Base-by-base conservation (phyloP, 2,888 invertebrate genomes). In the Stenolophus ochropezus region DNA sequence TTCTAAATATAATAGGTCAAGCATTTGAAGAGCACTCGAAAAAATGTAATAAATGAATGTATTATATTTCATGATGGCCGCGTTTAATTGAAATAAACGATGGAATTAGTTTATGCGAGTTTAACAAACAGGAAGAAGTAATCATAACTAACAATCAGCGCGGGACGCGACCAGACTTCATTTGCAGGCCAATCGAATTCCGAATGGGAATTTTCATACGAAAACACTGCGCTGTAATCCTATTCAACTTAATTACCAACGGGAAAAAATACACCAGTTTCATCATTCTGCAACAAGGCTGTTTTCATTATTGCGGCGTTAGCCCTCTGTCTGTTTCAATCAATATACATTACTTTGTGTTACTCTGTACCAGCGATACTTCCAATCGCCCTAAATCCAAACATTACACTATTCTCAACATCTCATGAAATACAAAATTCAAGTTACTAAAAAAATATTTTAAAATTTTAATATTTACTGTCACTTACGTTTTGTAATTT, bases 81-180 rank as follows among this genome's bases (percentile, higher is more conserved):
- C 58, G 56, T 81, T 81, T 81, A 81, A 81, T 81, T 81, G 81
- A 65, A 81, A 47, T 61, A 81, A 81, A 75, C 74, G 81, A 74
- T 47, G 27, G 65, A 81, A 81, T 81, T 61, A 81, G 65, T 81
- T 77, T 77, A 77, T 77, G 77, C 53, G 77, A 77, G 61, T 77
- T 81, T 75, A 75, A 81, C 81, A 75, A 81, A 81, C 81, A 81
- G 81, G 81, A 81, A 81, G 75, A 47, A 49, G 75, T 61, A 81
- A 81, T 81, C 81, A 81, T 75, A 81, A 81, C 81, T 81, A 81
- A 58, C 65, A 81, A 80, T 80, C 73, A 80, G 23, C 33, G 16
- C 27, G 27, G 65, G 33, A 33, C 65, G 21, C 27, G 6, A 18
- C 33, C 21, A 47, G 58, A 16, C 18, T 27, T 77, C 77, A 77